Conservation (phyloP, 2,888 invertebrate genomes). For the Flexamia atlantica region DNA sequence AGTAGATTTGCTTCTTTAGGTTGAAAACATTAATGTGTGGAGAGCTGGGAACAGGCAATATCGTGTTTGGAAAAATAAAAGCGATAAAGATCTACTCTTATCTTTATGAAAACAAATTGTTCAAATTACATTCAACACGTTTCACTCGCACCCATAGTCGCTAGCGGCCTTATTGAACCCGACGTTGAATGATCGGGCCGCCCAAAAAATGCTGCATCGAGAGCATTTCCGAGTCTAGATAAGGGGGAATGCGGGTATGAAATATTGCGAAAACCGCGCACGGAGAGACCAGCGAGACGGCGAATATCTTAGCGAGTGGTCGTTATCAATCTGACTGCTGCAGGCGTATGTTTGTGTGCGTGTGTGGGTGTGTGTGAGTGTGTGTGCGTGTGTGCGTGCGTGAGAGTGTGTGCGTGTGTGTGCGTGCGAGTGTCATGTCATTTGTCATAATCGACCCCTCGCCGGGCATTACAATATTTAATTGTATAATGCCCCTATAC, state of each 20-base stretch:
- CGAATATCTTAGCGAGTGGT: conserved; percentile 6
- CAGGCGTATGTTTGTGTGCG: not conserved
- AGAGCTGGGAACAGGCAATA: too few relatives aligned
- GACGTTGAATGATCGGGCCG: not conserved
- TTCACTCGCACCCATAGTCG: too few relatives aligned
- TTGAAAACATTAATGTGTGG: too few relatives aligned
- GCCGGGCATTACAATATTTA: conserved; percentile 59
- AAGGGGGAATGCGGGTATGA: conserved; percentile 6
- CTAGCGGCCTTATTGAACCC: not conserved
- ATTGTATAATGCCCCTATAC: conserved; percentile 57
- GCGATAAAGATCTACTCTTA: too few relatives aligned
- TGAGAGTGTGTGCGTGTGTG: not conserved
- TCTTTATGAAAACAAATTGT: too few relatives aligned
- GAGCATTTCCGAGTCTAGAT: conserved; percentile 8
- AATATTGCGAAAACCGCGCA: conserved; percentile 8
- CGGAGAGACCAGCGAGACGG: not conserved
- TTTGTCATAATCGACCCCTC: conserved; percentile 41
- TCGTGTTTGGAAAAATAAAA: too few relatives aligned
- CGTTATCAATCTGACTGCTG: too few relatives aligned
- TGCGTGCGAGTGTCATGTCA: not conserved
- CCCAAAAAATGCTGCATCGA: conserved; percentile 24
- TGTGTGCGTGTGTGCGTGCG: conserved; percentile 12
- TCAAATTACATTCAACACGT: too few relatives aligned
- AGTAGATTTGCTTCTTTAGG: too few relatives aligned
- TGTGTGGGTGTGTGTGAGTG: too few relatives aligned